Evolutionary conservation across 1,140 invertebrate species (phyloP), one percentile per base, ranked within the genome.

Genomic region (Parapsyche elsis): DNA sequence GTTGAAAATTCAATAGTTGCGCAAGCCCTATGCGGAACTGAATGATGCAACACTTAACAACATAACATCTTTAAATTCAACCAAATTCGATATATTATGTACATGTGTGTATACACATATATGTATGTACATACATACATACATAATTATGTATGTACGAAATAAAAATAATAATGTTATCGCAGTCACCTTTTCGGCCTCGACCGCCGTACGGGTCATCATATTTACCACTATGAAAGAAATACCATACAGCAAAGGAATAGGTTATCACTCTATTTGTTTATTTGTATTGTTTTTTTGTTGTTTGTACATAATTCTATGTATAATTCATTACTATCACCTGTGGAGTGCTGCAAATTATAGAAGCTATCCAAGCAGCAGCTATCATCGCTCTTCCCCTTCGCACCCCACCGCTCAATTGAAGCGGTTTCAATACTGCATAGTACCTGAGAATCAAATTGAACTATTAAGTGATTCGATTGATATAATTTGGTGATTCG

Each of bases 331-430:
- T 4, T 38, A 4, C 30, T 4, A 26, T 77, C 86, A 94, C 94
- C 91, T 98, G 96, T 5, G 96, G 96, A 73, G 94, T 86, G 83
- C 95, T 96, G 86, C 94, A 96, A n/a, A 96, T 84, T 0, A 91
- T 88, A 0, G 95, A 94, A 26, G 91, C 91, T 0, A 92, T 85
- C 96, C 96, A 98, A 38, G 96, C 95, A 0, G 90, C 87, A 19
- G 89, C 87, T 14, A 97, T 85, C 90, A 97, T 94, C 21, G 92
- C 86, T 84, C 92, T 92, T 10, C 94, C 93, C 16, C 94, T 89
- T 80, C 91, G 90, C 81, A 95, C 92, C 80, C 92, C 90, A 53
- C 90, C 89, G 49, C 91, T 92, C 23, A 95, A 86, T 82, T 94
- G 92, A 75, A 97, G 86, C 0, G 95, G 95, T 84, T 93, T 93